Evolutionary conservation across 2,888 invertebrate species (phyloP).

Genomic region (Gymnosoma rotundatum): DNA sequence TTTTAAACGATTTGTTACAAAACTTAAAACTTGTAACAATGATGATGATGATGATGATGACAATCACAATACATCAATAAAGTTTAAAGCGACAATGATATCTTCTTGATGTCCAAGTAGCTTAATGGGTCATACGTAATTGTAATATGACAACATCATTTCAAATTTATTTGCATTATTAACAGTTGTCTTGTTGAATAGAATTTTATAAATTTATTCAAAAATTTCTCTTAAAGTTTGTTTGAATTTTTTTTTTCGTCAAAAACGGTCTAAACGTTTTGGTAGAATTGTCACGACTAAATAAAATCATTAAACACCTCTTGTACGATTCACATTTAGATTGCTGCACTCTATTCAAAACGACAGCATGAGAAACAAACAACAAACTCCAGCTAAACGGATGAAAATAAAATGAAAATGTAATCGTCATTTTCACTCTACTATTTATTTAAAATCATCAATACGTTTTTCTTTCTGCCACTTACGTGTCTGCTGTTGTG

Average conservation of each 20-base stretch:
- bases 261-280: conserved; percentile 69
- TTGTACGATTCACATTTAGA: conserved; percentile 32
- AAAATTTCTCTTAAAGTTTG: neutral
- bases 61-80: conserved; percentile 7
- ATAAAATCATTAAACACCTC: conserved; percentile 51
- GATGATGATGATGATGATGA: neutral
- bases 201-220: neutral
- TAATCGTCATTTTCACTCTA: conserved; percentile 29
- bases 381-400: conserved; percentile 7
- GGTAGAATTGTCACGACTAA: conserved; percentile 72
- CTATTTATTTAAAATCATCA: conserved; percentile 18
- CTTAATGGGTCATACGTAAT: conserved; percentile 18
- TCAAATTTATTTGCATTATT: neutral
- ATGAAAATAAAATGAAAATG: conserved; percentile 27
- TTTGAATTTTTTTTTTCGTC: neutral
- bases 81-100: neutral
- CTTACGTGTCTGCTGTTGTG: neutral
- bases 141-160: neutral
- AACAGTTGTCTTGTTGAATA: conserved; percentile 3
- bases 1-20: conserved; percentile 1
- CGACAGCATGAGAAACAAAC: conserved; percentile 26
- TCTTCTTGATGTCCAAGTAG: neutral
- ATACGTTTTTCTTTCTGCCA: conserved; percentile 35
- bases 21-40: neutral
- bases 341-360: neutral